Base-by-base conservation (phyloP, 2,113 vertebrate genomes). In the Alectura lathami region DNA sequence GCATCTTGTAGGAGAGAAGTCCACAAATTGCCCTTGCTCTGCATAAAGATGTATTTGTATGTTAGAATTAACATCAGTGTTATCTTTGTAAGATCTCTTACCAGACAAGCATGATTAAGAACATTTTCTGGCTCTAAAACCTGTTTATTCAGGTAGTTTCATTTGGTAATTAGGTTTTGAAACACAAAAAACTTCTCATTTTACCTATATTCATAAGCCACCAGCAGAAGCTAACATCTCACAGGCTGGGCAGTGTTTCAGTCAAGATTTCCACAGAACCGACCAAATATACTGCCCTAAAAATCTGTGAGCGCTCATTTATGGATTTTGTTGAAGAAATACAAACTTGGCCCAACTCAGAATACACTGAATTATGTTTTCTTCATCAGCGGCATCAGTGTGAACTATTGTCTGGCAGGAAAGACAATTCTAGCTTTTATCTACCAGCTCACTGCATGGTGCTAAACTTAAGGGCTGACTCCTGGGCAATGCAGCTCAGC, bases 121-220 rank as follows among this genome's bases (percentile, higher is more conserved):
- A 45, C 10, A 1, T 89, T n/a, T 80, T 54, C 79, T 80, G 79
- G 54, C 79, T 53, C 70, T 27, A 34, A 83, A 91, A 79, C 20
- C 45, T 42, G 24, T 88, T 95, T 64, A 83, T 47, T 80, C 72
- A 36, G 16, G 72, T 51, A 83, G 79, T 86, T 96, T 94, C 76
- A 89, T 34, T 8, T 5, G 23, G 30, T 30, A 79, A 79, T 78
- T 66, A 64, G 8, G 45, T 91, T 93, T 84, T 89, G 64, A 91
- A 94, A 88, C 14, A 64, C 34, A 84, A 60, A 70, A 75, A 81
- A 70, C n/a, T 48, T 64, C 40, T 54, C 9, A 9, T 8, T 60
- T 62, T 66, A 36, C 30, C 60, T 66, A 20, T 0, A 38, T 34
- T 48, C 45, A 23, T 8, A 26, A 50, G 26, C 43, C 57, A 76